These are phyloP conservation scores for Taenioides sp. DNA, from an alignment of 2,797 vertebrate species.

Conservation along the genomic window DNA sequence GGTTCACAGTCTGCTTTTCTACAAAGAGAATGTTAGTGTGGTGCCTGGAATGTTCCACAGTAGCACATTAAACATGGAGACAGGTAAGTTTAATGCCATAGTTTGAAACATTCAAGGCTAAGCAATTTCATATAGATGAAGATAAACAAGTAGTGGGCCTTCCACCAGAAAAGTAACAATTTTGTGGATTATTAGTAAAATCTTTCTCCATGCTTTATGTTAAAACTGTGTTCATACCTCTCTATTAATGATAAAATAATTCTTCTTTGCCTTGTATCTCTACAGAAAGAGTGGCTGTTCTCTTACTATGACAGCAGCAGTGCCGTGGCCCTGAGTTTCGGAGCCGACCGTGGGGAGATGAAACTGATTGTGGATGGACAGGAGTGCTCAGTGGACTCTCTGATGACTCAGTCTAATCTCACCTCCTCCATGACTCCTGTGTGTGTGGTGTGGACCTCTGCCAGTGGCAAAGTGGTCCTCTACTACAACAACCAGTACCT, in stretches of 20 bases:
- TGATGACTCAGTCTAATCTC: conserved; percentile 72
- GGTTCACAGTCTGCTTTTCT: too few relatives aligned
- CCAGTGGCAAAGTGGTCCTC: conserved; percentile 64
- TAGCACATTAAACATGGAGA: too few relatives aligned
- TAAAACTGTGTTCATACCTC: background rate
- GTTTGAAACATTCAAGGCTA: too few relatives aligned
- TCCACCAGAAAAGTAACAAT: too few relatives aligned
- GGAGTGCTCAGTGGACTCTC: conserved; percentile 73
- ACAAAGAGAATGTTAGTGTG: too few relatives aligned
- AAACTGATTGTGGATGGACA: conserved; percentile 69
- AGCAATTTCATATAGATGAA: too few relatives aligned
- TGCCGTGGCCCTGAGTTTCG: conserved; percentile 72
- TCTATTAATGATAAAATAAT: background rate
- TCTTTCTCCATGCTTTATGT: too few relatives aligned
- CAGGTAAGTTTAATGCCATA: too few relatives aligned
- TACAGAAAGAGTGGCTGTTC: conserved; percentile 80
- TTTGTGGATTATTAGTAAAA: too few relatives aligned
- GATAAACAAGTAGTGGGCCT: too few relatives aligned
- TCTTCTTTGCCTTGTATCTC: background rate
- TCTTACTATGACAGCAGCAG: conserved; percentile 66
- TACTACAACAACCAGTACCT: conserved; percentile 70
- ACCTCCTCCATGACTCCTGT: conserved; percentile 77
- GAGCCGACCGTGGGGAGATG: conserved; percentile 63
- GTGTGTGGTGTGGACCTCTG: conserved; percentile 82
- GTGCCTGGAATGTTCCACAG: too few relatives aligned